Evolutionary conservation across 37 sponge, comb jelly and placozoan genomes (phyloP).

Genomic region (Oscarella lobularis): DNA sequence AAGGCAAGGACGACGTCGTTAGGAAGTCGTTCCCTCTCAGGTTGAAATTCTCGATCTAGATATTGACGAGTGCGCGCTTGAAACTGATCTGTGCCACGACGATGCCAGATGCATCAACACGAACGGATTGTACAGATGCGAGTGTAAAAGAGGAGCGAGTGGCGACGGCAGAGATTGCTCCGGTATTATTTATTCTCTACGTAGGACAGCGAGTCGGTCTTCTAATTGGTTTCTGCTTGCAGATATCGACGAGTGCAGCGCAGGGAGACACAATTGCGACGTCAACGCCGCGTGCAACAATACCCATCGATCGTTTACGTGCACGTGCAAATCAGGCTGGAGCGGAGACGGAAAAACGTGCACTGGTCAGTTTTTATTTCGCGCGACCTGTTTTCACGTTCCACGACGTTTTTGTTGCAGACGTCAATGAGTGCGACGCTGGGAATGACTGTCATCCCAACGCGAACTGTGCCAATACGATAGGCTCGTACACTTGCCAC

Average conservation of each 20-base stretch:
- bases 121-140: background rate
- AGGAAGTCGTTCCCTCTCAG: too few relatives aligned
- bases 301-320: background rate
- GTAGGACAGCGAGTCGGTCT: too few relatives aligned
- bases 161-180: background rate
- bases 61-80: background rate
- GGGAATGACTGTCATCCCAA: background rate
- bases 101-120: background rate
- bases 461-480: background rate
- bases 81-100: background rate
- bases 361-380: background rate
- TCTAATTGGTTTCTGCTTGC: background rate
- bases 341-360: background rate
- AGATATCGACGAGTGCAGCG: background rate
- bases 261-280: background rate
- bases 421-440: conserved; percentile 6
- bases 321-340: background rate
- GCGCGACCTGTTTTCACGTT: too few relatives aligned
- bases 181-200: background rate
- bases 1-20: too few relatives aligned
- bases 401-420: background rate
- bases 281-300: background rate
- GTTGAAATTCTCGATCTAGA: too few relatives aligned
- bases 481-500: background rate
- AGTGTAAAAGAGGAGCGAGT: background rate